Evolutionary conservation across 1,140 invertebrate genomes (phyloP).

Genomic region (Apocrypta bakeri): DNA sequence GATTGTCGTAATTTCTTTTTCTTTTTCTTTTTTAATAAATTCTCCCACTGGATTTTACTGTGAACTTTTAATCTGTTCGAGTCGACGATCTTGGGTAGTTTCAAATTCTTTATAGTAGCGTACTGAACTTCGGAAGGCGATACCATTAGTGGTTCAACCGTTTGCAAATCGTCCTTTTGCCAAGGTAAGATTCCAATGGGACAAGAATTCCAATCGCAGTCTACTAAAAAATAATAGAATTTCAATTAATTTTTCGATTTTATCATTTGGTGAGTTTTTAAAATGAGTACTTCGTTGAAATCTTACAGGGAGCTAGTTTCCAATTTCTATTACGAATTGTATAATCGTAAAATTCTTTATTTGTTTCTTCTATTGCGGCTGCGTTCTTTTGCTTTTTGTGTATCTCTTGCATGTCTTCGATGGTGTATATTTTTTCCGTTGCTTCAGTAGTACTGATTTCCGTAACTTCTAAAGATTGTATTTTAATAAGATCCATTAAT

Average conservation of each 20-base stretch:
- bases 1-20: constrained; percentile 52
- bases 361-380: constrained; percentile 1
- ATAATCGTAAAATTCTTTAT: constrained; percentile 52
- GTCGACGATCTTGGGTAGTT: constrained; percentile 63
- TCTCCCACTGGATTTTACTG: constrained; percentile 65
- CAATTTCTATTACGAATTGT: constrained; percentile 61
- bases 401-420: constrained; percentile 58
- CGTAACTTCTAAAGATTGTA: constrained; percentile 53
- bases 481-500: constrained; percentile 59
- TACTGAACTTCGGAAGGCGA: constrained; percentile 39
- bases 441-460: constrained; percentile 30
- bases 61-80: constrained; percentile 56
- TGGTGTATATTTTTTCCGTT: constrained; percentile 56
- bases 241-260: background rate
- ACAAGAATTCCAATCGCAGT: constrained; percentile 62
- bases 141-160: constrained; percentile 46
- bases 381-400: constrained; percentile 32
- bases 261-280: too few relatives aligned
- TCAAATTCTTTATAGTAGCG: constrained; percentile 46
- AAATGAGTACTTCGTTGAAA: background rate
- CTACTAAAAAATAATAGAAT: constrained; percentile 46
- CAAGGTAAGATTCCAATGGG: constrained; percentile 70
- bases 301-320: constrained; percentile 52
- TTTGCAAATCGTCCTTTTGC: constrained; percentile 62
- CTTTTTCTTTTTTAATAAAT: constrained; percentile 61